These are phyloP conservation scores for Cavia porcellus DNA, from an alignment of 2,113 vertebrate species.

Conservation along the genomic window DNA sequence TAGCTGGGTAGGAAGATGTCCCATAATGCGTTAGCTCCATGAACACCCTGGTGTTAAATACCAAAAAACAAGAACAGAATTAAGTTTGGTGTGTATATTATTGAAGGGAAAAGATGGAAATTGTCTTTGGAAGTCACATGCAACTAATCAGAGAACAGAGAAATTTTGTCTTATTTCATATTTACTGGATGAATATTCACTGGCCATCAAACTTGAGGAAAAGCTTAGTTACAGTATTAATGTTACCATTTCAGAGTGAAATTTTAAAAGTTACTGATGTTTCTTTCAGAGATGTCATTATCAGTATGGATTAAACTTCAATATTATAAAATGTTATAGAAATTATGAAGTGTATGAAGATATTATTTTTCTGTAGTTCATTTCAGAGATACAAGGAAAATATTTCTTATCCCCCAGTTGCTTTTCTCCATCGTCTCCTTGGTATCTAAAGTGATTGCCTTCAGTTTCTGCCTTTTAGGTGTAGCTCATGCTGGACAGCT, in stretches of 20 bases:
- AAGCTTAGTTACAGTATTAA: neutral
- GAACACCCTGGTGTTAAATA: neutral
- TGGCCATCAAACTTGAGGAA: neutral
- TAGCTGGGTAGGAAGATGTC: neutral
- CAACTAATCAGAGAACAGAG: conserved; percentile 18
- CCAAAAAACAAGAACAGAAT: neutral
- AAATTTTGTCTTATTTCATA: neutral
- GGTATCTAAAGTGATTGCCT: neutral
- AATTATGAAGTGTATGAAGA: neutral
- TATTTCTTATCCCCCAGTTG: conserved; percentile 8
- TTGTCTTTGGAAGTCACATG: neutral
- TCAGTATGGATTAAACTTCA: conserved; percentile 6
- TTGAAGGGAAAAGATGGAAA: neutral
- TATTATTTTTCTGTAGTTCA: neutral
- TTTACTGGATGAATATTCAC: neutral
- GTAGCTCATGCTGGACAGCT: neutral
- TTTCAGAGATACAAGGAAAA: neutral
- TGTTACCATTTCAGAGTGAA: conserved; percentile 2
- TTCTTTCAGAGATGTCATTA: conserved; percentile 15
- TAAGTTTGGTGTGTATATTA: neutral
- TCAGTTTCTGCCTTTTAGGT: neutral
- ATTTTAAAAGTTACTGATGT: neutral
- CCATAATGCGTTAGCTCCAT: neutral
- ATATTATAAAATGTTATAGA: neutral
- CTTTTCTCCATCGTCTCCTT: neutral